Base-by-base conservation (phyloP, 2,888 invertebrate species). In the Leucania comma region DNA sequence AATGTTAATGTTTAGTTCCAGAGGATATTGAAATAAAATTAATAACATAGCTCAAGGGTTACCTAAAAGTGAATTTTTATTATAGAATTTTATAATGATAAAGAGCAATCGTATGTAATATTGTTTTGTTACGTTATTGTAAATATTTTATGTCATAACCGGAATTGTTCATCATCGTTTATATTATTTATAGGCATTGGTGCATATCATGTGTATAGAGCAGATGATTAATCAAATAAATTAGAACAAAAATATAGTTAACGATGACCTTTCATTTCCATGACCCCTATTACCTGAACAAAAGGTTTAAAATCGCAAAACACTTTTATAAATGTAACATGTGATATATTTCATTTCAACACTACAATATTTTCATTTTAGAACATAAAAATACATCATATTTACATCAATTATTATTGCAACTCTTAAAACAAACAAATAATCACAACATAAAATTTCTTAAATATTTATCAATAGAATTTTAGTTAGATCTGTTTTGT, bases 181-280 rank as follows among this genome's bases (percentile, higher is more conserved):
- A 90, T 95, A 94, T 96, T 92, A 95, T 95, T 95, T 95, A 94
- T 95, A 95, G 94, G 93, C 95, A 95, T 95, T 95, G 96, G 95
- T 95, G 96, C 96, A 96, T 96, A 96, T 96, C 96, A 96, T 95
- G 96, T 96, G 95, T 95, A 95, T 95, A 95, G 95, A 92, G 92
- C 95, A 94, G 95, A 95, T 94, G 95, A 94, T 93, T 95, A 96
- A 93, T 95, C 95, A 92, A 96, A 95, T 95, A 95, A 96, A 96
- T 94, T 96, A 95, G 95, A 95, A 93, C 75, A 88, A 92, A 93
- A 93, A 93, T 91, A 91, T 91, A 93, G 91, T 91, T 92, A 86
- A 93, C 59, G 84, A 78, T 71, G 87, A 87, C 89, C 90, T 94
- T 94, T 94, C 71, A 93, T 93, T 93, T 89, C 9, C 53, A 9